Percentiles rank a stretch among this genome's conserved stretches.
phyloP scores from a whole-genome alignment of 1,140 invertebrate species.

The Drosophila repletoides region DNA sequence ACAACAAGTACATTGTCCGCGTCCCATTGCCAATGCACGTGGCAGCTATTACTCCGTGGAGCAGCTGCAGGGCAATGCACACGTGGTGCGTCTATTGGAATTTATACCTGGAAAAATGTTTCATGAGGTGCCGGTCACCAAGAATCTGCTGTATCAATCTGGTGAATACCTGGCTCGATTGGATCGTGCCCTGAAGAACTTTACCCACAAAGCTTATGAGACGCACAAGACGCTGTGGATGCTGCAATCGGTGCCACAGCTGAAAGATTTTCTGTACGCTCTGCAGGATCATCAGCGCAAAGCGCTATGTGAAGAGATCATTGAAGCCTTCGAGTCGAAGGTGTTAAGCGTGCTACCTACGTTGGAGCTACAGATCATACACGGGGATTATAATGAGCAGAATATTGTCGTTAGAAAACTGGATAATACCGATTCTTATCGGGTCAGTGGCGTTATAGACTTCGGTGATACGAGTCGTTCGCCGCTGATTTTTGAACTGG shows the following conservation, averaged over 20 bases:
- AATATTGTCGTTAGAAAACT: conserved; percentile 88
- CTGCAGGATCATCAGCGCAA: conserved; percentile 85
- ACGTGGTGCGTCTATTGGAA: conserved; percentile 88
- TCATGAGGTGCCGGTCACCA: conserved; percentile 84
- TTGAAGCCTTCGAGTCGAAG: conserved; percentile 86
- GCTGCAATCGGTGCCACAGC: conserved; percentile 86
- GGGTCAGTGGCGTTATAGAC: conserved; percentile 88
- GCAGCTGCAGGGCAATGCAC: conserved; percentile 83
- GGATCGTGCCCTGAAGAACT: conserved; percentile 86
- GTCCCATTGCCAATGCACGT: conserved; percentile 86
- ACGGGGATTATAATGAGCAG: conserved; percentile 95
- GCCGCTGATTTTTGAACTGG: conserved; percentile 91
- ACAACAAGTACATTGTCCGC: conserved; percentile 85
- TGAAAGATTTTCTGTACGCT: conserved; percentile 88
- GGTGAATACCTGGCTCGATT: conserved; percentile 88
- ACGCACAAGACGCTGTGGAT: conserved; percentile 88
- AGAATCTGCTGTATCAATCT: conserved; percentile 86
- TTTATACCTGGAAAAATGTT: conserved; percentile 89
- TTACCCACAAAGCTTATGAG: conserved; percentile 87
- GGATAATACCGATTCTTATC: conserved; percentile 73
- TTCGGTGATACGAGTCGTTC: conserved; percentile 90
- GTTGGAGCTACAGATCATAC: conserved; percentile 89
- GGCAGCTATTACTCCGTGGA: conserved; percentile 86
- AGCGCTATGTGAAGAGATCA: conserved; percentile 85
- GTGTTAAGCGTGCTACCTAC: conserved; percentile 84